A percentile compares a stretch with the other conserved stretches of the same genome.
Evolutionary conservation across 2,888 invertebrate genomes (phyloP).

Genomic region (Leptura quadrifasciata): DNA sequence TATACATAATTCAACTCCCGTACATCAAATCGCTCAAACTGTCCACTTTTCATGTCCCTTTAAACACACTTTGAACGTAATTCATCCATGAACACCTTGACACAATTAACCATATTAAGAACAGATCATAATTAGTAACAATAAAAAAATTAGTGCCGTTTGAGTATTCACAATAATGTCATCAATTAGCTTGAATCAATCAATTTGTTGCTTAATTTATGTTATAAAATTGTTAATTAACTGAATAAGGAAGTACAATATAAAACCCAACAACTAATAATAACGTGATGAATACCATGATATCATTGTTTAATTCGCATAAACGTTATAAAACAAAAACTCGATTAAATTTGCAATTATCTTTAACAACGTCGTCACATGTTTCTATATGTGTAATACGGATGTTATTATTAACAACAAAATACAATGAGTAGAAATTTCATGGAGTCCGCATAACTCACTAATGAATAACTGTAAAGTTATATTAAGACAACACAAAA

Average conservation of each 20-base stretch:
- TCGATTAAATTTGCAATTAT: constrained; percentile 31
- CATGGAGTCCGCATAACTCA: constrained; percentile 11
- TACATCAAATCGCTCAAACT: too few species aligned
- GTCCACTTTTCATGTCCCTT: not conserved
- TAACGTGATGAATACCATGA: constrained; percentile 22
- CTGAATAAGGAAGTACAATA: constrained; percentile 25
- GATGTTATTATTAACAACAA: constrained; percentile 26
- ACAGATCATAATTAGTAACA: not conserved
- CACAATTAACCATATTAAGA: not conserved
- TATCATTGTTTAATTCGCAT: constrained; percentile 29
- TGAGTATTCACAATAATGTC: not conserved
- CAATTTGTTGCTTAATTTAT: constrained; percentile 25
- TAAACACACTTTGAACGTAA: not conserved
- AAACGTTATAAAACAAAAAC: constrained; percentile 30
- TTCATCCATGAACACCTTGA: not conserved
- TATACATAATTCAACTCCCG: too few species aligned
- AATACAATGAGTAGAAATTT: constrained; percentile 25
- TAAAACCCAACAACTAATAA: constrained; percentile 14
- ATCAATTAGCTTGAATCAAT: constrained; percentile 23
- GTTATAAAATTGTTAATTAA: constrained; percentile 17
- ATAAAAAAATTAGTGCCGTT: not conserved
- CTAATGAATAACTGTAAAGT: constrained; percentile 19
- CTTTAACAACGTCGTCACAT: constrained; percentile 29
- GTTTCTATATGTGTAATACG: constrained; percentile 26
- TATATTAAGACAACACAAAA: not conserved